Conservation (phyloP, 2,888 invertebrate species). For the Macropis europaea region DNA sequence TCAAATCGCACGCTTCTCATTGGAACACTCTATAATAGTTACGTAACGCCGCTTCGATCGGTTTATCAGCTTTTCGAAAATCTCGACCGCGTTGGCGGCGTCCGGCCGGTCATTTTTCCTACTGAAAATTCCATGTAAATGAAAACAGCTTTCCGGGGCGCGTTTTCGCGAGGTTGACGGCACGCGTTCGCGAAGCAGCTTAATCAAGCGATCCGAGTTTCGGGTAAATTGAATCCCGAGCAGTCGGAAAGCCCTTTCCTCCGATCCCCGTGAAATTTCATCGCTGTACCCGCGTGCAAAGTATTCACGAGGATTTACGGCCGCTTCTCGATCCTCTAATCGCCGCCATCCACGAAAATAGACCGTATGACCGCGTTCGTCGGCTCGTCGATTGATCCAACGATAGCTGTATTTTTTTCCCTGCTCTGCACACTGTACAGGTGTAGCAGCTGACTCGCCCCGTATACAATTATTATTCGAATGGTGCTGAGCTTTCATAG, state of each 20-base stretch:
- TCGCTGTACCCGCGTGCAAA: constrained; percentile 40
- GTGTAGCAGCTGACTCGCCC: too few species aligned
- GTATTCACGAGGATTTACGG: constrained; percentile 53
- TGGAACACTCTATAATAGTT: too few species aligned
- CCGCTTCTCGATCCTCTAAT: constrained; percentile 53
- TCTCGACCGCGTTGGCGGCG: constrained; percentile 1
- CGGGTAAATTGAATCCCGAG: constrained; percentile 53
- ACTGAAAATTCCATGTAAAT: constrained; percentile 15
- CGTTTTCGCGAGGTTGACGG: background rate
- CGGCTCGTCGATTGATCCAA: constrained; percentile 39
- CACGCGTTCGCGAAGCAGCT: constrained; percentile 34
- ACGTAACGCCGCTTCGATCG: constrained; percentile 12
- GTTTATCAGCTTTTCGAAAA: constrained; percentile 4
- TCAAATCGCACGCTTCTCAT: too few species aligned
- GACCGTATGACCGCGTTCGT: constrained; percentile 28
- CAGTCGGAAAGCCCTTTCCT: constrained; percentile 2
- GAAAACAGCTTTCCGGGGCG: constrained; percentile 5
- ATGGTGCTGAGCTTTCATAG: too few species aligned
- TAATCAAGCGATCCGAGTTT: constrained; percentile 54
- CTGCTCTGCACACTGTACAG: too few species aligned
- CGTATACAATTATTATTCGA: too few species aligned
- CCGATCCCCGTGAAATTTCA: constrained; percentile 42
- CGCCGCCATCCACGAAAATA: constrained; percentile 42
- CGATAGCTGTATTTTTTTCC: constrained; percentile 9
- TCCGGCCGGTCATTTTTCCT: background rate